Evolutionary conservation across 2,888 invertebrate species (phyloP).

Genomic region (Lepidochitona cinerea): DNA sequence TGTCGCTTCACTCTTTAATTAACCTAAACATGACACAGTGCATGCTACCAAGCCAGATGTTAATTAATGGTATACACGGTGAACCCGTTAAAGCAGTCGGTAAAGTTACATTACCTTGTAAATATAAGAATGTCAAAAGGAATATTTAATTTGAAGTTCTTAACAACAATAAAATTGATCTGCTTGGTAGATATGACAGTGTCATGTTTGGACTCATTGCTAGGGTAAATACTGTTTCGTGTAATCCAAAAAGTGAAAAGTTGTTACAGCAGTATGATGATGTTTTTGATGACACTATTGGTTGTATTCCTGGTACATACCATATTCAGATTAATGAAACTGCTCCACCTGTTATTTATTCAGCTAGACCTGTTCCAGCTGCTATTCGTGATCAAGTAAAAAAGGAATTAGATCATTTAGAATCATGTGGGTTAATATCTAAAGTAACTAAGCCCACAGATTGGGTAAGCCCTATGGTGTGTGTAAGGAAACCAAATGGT

Average conservation of each 20-base stretch:
- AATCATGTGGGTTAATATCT: slow-evolving; percentile 9
- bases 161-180: background rate
- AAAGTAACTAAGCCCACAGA: slow-evolving; percentile 9
- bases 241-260: background rate
- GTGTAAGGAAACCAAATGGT: slow-evolving; percentile 14
- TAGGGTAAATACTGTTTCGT: background rate
- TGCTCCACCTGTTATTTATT: slow-evolving; percentile 19
- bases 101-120: too few species aligned
- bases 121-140: too few species aligned
- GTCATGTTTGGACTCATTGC: background rate
- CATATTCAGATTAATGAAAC: slow-evolving; percentile 21
- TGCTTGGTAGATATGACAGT: background rate
- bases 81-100: too few species aligned
- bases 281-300: slow-evolving; percentile 20
- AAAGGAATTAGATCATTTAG: slow-evolving; percentile 10
- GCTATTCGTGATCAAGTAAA: slow-evolving; percentile 13
- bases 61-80: too few species aligned
- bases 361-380: slow-evolving; percentile 20
- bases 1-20: too few species aligned
- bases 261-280: slow-evolving; percentile 10
- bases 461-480: slow-evolving; percentile 9
- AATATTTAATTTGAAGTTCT: background rate
- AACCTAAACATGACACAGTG: too few species aligned
- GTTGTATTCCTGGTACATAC: slow-evolving; percentile 24
- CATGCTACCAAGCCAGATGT: too few species aligned